Base-by-base conservation (phyloP, 35 echinoderm and acorn worm genomes). In the Apostichopus parvimensis region DNA sequence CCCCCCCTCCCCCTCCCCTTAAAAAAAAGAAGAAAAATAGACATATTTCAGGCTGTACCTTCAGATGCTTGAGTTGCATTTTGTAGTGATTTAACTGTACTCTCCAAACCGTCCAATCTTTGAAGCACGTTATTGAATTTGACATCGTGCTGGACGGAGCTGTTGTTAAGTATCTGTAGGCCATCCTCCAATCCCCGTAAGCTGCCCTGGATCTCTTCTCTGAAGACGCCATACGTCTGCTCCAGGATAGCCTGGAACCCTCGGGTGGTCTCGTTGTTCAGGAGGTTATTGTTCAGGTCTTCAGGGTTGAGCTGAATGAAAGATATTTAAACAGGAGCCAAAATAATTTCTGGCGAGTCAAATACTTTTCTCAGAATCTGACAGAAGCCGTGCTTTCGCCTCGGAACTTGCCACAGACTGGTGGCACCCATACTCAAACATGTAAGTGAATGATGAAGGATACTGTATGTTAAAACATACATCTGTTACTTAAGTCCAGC, bases 231-330 rank as follows among this genome's bases (percentile, higher is more conserved):
- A 14, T 84, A 84, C 8, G 86, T 88, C 10, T 88, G 21, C 62
- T 88, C 86, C 62, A 88, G 62, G 9, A 88, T 54, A 52, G 60
- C 53, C 68, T 88, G 86, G 17, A 88, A 54, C 34, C 86, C 86
- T 68, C 61, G 5, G 9, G 86, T 45, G 18, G 86, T 88, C 17
- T 88, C 34, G 12, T 88, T 75, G 68, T 72, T 88, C 4, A 88
- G 26, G 4, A 88, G 28, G 86, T 88, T 88, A 54, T 88, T 88
- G 62, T 88, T 88, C 14, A 88, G 45, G 54, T 88, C 86, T 65
- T 28, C 62, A 66, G 86, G 86, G 60, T 88, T 88, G 2, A 88
- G 23, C 86, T 88, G 3, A 64, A 68, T 62, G 15, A 34, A 57
- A 88, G 3, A 72, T 8, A 61, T 61, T 9, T 9, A 61, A 12